Evolutionary conservation across 2,113 vertebrate genomes (phyloP), one percentile per base, ranked within the genome.

Genomic region (Fulica atra): DNA sequence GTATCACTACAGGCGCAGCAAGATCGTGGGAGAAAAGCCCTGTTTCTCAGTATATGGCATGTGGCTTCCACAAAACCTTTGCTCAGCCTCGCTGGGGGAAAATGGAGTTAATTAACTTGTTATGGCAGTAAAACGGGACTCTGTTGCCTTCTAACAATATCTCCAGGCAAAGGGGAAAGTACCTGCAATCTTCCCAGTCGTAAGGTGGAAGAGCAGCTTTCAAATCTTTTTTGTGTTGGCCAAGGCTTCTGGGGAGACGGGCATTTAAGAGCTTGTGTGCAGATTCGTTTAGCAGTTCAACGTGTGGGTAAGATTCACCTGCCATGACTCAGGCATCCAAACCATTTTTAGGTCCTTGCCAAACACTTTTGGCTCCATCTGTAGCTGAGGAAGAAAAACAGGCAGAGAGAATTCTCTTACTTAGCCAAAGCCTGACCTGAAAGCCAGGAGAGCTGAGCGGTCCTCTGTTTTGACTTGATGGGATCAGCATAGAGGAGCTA

Each of bases 161-260:
- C 89, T 93, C 65, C 91, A 87, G 96, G 95, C 86, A 91, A 95
- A 92, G 29, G 53, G 84, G 77, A 92, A 97, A 96, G 83, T 92
- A 93, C 84, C 86, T 84, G 77, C 81, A 92, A 84, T 93, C 86
- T 95, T 86, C 72, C 29, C 77, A 87, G 86, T 61, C 69, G 53
- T 53, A 38, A 91, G 61, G 65, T 60, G 48, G 80, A 81, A 86
- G 83, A 74, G 72, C 9, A 0, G 24, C 86, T 96, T 95, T 93
- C 64, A 73, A 83, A 83, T 48, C 4, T 1, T 69, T 86, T 92
- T 86, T 78, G 69, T 69, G 65, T 77, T 89, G 70, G 81, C 78
- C 89, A 68, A 93, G 65, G 46, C 26, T 93, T 71, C 80, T 73
- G 61, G 57, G 53, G 60, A 93, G 83, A 70, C 1, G 2, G 13